Percentiles rank a stretch among this genome's conserved stretches.
Evolutionary conservation across 1,140 invertebrate species (phyloP).

Genomic region (Zaprionus gabonicus): DNA sequence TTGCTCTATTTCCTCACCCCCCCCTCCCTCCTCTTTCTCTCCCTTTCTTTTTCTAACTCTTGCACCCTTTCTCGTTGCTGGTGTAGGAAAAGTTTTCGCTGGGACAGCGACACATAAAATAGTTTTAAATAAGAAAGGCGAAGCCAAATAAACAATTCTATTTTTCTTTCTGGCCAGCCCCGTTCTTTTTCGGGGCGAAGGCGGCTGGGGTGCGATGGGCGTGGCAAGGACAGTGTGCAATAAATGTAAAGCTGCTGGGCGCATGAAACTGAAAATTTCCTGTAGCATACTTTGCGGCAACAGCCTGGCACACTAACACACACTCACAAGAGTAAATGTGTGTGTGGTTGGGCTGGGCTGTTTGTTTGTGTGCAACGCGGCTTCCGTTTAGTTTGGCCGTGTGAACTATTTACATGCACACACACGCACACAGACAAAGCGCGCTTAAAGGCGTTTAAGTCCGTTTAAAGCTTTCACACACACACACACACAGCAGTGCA

Average conservation of each 20-base stretch:
- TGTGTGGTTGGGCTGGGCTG: not conserved
- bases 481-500: slow-evolving; percentile 8
- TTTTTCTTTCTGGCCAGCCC: slow-evolving; percentile 59
- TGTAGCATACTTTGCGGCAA: slow-evolving; percentile 74
- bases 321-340: slow-evolving; percentile 17
- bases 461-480: slow-evolving; percentile 48
- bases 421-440: slow-evolving; percentile 16
- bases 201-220: not conserved
- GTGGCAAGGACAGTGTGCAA: slow-evolving; percentile 64
- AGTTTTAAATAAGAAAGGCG: slow-evolving; percentile 82
- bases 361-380: slow-evolving; percentile 32
- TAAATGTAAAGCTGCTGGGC: slow-evolving; percentile 68
- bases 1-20: slow-evolving; percentile 51
- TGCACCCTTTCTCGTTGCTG: slow-evolving; percentile 7
- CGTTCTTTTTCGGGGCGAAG: not conserved
- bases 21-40: not conserved
- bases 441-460: slow-evolving; percentile 51
- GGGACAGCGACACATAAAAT: slow-evolving; percentile 80
- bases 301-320: slow-evolving; percentile 67
- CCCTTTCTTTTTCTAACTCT: not conserved
- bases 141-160: slow-evolving; percentile 82
- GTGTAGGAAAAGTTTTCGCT: slow-evolving; percentile 70
- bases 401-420: slow-evolving; percentile 71
- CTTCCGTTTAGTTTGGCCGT: slow-evolving; percentile 75
- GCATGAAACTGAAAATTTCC: slow-evolving; percentile 81